Conservation (phyloP, 2,797 vertebrate species). For the Onychomys arenicola region DNA sequence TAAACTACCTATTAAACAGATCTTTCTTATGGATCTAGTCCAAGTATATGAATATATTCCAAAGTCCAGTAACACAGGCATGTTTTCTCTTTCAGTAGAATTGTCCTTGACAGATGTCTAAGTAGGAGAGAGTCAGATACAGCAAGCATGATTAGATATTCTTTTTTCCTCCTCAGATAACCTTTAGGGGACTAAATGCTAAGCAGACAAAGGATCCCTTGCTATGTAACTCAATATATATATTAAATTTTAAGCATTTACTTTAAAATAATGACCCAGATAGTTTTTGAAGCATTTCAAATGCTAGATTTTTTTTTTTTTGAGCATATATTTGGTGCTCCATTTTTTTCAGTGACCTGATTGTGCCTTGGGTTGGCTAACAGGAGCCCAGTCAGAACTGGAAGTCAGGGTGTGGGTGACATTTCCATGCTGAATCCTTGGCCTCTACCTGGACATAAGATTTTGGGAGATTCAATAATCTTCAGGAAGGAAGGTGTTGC, state of each 20-base stretch:
- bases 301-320: neutral
- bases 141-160: neutral
- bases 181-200: neutral
- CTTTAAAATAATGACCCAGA: neutral
- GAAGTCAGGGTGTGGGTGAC: neutral
- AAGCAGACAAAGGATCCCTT: conserved; percentile 12
- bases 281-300: neutral
- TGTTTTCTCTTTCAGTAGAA: neutral
- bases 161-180: neutral
- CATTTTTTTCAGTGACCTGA: neutral
- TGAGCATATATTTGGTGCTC: neutral
- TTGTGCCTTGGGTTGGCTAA: neutral
- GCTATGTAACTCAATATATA: neutral
- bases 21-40: neutral
- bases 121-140: neutral
- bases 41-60: neutral
- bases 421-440: neutral
- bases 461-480: neutral
- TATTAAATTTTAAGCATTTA: neutral
- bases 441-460: neutral
- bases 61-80: neutral
- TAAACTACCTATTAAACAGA: neutral
- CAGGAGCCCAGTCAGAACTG: neutral
- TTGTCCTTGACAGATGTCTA: conserved; percentile 7
- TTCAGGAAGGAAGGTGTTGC: neutral